phyloP scores from a whole-genome alignment of 2,888 invertebrate genomes.

The Sepiola atlantica region DNA sequence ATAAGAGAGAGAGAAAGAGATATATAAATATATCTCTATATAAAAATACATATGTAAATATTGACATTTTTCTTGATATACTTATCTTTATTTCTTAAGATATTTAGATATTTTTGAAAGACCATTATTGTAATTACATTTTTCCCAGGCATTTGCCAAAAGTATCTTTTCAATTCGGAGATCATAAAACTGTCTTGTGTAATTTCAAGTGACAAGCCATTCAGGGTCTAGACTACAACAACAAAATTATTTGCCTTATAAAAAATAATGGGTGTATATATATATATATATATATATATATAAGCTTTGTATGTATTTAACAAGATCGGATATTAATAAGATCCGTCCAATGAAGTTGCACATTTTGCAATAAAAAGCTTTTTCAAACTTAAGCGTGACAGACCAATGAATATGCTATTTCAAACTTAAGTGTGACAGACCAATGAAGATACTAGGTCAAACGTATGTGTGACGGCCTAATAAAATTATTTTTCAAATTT shows the following conservation, averaged over 20 bases:
- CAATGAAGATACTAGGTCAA: too few relatives aligned
- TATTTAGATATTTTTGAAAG: not conserved
- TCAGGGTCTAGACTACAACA: not conserved
- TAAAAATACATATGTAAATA: not conserved
- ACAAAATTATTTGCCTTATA: not conserved
- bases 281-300: not conserved
- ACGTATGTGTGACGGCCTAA: too few relatives aligned
- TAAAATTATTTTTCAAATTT: too few relatives aligned
- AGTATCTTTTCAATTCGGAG: not conserved
- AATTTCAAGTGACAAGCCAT: not conserved
- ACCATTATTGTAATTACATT: not conserved
- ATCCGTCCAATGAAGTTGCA: too few relatives aligned
- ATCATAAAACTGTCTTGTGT: not conserved
- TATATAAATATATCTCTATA: not conserved
- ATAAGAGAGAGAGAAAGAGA: too few relatives aligned
- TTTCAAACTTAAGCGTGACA: too few relatives aligned
- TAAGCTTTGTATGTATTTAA: not conserved
- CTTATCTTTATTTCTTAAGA: not conserved
- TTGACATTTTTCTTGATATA: not conserved
- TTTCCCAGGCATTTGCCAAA: not conserved
- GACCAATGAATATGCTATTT: too few relatives aligned
- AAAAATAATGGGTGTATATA: too few relatives aligned
- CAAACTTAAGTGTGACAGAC: too few relatives aligned
- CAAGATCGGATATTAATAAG: too few relatives aligned
- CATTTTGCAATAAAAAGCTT: too few relatives aligned